These are phyloP conservation scores for Terebella lapidaria DNA, from an alignment of 2,888 invertebrate genomes.

Conservation along the genomic window DNA sequence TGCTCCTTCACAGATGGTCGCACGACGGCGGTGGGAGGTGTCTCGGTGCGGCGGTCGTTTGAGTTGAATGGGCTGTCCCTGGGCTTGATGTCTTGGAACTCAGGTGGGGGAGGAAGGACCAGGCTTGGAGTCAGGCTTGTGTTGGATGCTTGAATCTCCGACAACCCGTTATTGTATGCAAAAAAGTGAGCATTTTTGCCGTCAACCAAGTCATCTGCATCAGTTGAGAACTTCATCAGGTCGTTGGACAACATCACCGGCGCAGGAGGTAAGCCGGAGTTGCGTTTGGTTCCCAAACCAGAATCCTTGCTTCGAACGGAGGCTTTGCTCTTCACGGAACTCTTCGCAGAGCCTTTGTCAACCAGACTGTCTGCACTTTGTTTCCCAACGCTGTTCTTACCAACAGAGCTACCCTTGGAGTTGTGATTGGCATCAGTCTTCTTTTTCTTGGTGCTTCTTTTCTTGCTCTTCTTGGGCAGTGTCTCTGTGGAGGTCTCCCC, in stretches of 20 bases:
- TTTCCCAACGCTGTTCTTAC: background rate
- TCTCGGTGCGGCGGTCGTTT: background rate
- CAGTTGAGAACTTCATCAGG: background rate
- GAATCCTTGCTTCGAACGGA: background rate
- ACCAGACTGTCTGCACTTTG: background rate
- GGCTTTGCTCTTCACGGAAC: background rate
- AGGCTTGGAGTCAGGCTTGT: background rate
- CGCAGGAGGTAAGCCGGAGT: background rate
- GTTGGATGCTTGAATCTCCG: background rate
- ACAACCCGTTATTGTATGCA: background rate
- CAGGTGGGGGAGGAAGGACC: background rate
- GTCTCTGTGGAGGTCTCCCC: conserved; percentile 18
- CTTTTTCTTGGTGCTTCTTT: background rate
- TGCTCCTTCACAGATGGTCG: background rate
- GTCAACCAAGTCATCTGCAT: background rate
- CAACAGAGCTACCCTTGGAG: background rate
- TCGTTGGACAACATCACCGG: background rate
- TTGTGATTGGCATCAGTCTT: background rate
- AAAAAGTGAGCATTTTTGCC: background rate
- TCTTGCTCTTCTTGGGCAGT: conserved; percentile 1
- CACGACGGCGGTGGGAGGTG: background rate
- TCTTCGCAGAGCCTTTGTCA: background rate
- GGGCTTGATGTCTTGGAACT: background rate
- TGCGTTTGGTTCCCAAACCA: background rate
- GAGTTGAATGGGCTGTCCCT: background rate